phyloP scores from a whole-genome alignment of 2,888 invertebrate genomes.

The Microplitis manilae region DNA sequence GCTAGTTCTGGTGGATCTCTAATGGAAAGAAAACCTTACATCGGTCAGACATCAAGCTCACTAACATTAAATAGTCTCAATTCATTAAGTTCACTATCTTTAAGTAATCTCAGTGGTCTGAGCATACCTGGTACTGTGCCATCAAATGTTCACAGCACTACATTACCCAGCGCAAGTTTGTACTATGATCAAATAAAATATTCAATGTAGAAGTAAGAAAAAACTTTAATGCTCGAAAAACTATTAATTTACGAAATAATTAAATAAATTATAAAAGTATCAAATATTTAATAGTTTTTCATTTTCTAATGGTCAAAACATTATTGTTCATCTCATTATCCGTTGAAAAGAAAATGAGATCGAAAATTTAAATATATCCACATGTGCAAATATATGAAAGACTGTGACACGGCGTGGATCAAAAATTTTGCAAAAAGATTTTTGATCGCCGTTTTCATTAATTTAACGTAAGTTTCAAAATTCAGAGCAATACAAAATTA shows the following conservation, averaged over 20 bases:
- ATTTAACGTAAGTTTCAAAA: no score
- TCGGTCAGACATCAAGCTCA: slow-evolving; percentile 56
- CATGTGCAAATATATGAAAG: no score
- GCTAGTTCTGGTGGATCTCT: slow-evolving; percentile 64
- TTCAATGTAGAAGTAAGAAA: slow-evolving; percentile 57
- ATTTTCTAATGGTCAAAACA: no score
- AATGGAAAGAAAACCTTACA: slow-evolving; percentile 65
- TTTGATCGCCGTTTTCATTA: no score
- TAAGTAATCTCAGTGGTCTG: slow-evolving; percentile 63
- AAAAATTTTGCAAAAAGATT: no score
- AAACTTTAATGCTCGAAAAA: background rate
- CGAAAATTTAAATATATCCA: no score
- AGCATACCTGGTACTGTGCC: slow-evolving; percentile 60
- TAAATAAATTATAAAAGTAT: background rate
- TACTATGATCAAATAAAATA: slow-evolving; percentile 68
- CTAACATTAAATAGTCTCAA: slow-evolving; percentile 61
- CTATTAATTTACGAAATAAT: background rate
- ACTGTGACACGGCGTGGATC: no score
- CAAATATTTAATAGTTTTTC: background rate
- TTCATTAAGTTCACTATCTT: slow-evolving; percentile 61
- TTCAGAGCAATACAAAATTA: no score
- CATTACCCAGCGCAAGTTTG: slow-evolving; percentile 55
- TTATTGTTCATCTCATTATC: no score
- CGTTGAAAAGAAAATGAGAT: no score
- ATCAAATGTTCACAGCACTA: slow-evolving; percentile 58